Evolutionary conservation across 2,888 invertebrate species (phyloP).

Genomic region (Coelinius sp.): DNA sequence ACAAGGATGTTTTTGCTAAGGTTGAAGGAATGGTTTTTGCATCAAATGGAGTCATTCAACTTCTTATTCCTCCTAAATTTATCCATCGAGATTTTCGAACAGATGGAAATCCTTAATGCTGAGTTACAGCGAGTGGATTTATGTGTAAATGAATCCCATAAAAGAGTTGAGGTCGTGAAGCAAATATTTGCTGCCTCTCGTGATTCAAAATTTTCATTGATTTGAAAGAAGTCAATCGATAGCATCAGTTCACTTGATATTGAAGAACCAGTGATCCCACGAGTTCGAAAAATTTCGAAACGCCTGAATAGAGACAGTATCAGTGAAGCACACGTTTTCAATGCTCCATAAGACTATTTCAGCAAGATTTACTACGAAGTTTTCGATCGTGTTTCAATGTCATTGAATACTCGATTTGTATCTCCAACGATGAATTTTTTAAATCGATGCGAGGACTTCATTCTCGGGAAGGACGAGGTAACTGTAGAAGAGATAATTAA

Average conservation of each 20-base stretch:
- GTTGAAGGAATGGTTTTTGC: not conserved
- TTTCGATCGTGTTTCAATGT: slow-evolving; percentile 30
- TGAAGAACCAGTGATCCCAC: slow-evolving; percentile 26
- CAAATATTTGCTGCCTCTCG: slow-evolving; percentile 13
- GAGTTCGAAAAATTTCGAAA: slow-evolving; percentile 23
- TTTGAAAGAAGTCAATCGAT: slow-evolving; percentile 27
- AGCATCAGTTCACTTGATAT: slow-evolving; percentile 22
- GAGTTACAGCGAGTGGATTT: slow-evolving; percentile 22
- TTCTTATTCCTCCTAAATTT: slow-evolving; percentile 25
- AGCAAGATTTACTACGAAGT: slow-evolving; percentile 30
- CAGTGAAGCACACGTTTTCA: slow-evolving; percentile 23
- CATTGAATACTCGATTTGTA: slow-evolving; percentile 29
- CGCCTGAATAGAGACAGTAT: slow-evolving; percentile 27
- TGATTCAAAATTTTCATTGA: slow-evolving; percentile 21
- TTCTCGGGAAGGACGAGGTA: slow-evolving; percentile 3
- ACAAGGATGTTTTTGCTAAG: not conserved
- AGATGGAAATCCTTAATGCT: slow-evolving; percentile 33
- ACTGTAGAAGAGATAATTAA: not conserved
- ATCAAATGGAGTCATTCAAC: slow-evolving; percentile 18
- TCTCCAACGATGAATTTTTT: slow-evolving; percentile 25
- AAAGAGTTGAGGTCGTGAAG: slow-evolving; percentile 23
- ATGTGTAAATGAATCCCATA: slow-evolving; percentile 29
- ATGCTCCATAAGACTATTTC: slow-evolving; percentile 26
- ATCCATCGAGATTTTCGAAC: slow-evolving; percentile 33
- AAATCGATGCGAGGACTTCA: slow-evolving; percentile 28